A percentile compares a stretch with the other conserved stretches of the same genome.
Evolutionary conservation across 2,797 vertebrate genomes (phyloP).

Genomic region (Apogon hyalosoma): DNA sequence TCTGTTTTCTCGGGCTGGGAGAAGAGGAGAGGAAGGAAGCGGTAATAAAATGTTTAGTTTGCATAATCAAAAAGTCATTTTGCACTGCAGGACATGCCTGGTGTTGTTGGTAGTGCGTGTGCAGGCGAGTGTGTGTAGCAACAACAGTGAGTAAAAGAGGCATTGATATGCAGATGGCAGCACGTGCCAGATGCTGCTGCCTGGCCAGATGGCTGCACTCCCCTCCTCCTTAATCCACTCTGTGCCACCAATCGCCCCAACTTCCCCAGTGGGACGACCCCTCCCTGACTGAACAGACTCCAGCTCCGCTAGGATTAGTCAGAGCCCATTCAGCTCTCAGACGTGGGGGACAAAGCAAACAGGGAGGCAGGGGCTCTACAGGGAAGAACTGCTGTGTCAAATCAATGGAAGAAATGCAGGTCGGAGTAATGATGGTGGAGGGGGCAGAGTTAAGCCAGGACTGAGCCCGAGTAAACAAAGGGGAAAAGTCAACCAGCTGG

Average conservation of each 20-base stretch:
- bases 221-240: conserved; percentile 30
- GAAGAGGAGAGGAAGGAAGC: background rate
- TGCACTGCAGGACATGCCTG: conserved; percentile 7
- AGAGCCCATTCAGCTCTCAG: conserved; percentile 57
- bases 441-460: conserved; percentile 29
- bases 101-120: conserved; percentile 20
- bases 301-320: conserved; percentile 71
- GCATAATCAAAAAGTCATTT: conserved; percentile 22
- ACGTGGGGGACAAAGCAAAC: conserved; percentile 57
- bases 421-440: conserved; percentile 8
- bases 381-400: conserved; percentile 42
- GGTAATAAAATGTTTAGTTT: conserved; percentile 27
- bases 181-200: conserved; percentile 78
- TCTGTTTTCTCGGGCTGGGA: conserved; percentile 94
- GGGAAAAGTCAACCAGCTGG: conserved; percentile 64
- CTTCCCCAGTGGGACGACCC: conserved; percentile 63
- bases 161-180: conserved; percentile 81
- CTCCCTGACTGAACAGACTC: conserved; percentile 67
- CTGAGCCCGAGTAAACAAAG: conserved; percentile 53
- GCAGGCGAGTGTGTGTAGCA: conserved; percentile 37
- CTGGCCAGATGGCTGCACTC: conserved; percentile 69
- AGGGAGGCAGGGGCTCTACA: conserved; percentile 29
- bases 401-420: conserved; percentile 44
- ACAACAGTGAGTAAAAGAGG: conserved; percentile 47
- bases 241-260: conserved; percentile 52